Evolutionary conservation across 2,888 invertebrate species (phyloP).

Genomic region (Stramonita haemastoma): DNA sequence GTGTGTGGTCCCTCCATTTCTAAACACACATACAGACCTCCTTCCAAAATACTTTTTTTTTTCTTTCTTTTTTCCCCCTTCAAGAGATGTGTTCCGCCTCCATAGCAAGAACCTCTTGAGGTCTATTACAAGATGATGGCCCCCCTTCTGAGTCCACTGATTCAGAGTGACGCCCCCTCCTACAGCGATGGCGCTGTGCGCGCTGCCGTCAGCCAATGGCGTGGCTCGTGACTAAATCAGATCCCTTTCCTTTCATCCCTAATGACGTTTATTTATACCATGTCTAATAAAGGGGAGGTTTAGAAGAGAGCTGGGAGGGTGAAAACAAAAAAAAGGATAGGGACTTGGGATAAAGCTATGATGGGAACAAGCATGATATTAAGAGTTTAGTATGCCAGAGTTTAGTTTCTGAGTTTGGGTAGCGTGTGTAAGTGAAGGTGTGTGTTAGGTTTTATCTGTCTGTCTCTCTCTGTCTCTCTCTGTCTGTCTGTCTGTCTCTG

Average conservation of each 20-base stretch:
- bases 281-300: constrained; percentile 29
- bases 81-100: constrained; percentile 9
- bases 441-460: not conserved
- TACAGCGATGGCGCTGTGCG: constrained; percentile 39
- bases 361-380: not conserved
- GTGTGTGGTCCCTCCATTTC: constrained; percentile 16
- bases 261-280: constrained; percentile 30
- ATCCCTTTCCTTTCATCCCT: constrained; percentile 8
- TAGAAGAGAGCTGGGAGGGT: not conserved
- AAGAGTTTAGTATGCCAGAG: not conserved
- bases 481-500: not conserved
- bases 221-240: constrained; percentile 21
- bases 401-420: not conserved
- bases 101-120: constrained; percentile 7
- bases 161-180: constrained; percentile 42
- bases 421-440: not conserved
- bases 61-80: not conserved
- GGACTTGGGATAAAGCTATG: not conserved
- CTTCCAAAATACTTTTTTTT: not conserved
- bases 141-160: constrained; percentile 29
- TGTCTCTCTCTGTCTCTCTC: not conserved
- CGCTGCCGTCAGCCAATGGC: constrained; percentile 26
- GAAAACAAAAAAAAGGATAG: not conserved
- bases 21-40: not conserved
- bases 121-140: constrained; percentile 41